Evolutionary conservation across 2,888 invertebrate species (phyloP).

Genomic region (Seira sanloemensis): DNA sequence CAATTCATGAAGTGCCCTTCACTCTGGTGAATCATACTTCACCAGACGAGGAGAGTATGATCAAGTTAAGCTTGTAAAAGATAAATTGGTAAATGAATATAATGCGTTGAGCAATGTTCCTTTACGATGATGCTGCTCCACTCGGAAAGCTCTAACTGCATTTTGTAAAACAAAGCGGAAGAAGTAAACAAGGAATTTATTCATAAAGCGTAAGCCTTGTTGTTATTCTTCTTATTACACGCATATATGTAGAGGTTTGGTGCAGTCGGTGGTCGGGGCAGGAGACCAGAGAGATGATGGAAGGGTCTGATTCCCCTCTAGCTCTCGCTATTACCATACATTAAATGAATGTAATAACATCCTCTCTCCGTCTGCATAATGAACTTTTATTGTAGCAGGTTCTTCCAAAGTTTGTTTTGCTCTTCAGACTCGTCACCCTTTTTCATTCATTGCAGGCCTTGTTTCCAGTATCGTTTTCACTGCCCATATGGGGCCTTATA

Average conservation of each 20-base stretch:
- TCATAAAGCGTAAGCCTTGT: constrained; percentile 31
- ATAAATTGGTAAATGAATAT: constrained; percentile 16
- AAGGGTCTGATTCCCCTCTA: constrained; percentile 28
- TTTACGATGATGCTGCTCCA: constrained; percentile 3
- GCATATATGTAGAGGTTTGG: constrained; percentile 48
- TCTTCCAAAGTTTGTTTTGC: constrained; percentile 59
- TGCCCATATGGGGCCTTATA: constrained; percentile 46
- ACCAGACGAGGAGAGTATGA: background rate
- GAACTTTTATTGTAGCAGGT: constrained; percentile 51
- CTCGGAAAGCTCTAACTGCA: constrained; percentile 29
- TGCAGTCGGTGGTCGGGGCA: background rate
- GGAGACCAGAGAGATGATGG: constrained; percentile 31
- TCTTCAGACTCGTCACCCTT: constrained; percentile 56
- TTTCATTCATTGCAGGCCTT: constrained; percentile 40
- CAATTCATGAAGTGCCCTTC: background rate
- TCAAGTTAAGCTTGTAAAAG: constrained; percentile 15
- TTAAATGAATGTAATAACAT: background rate
- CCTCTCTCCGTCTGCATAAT: constrained; percentile 30
- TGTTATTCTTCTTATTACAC: constrained; percentile 56
- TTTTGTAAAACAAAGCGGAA: constrained; percentile 22
- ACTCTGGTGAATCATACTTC: background rate
- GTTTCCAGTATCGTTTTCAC: constrained; percentile 56
- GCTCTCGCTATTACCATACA: constrained; percentile 9
- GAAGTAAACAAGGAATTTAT: constrained; percentile 51
- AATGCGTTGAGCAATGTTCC: background rate